Evolutionary conservation across 2,888 invertebrate genomes (phyloP).

Genomic region (Drosophila cognata): DNA sequence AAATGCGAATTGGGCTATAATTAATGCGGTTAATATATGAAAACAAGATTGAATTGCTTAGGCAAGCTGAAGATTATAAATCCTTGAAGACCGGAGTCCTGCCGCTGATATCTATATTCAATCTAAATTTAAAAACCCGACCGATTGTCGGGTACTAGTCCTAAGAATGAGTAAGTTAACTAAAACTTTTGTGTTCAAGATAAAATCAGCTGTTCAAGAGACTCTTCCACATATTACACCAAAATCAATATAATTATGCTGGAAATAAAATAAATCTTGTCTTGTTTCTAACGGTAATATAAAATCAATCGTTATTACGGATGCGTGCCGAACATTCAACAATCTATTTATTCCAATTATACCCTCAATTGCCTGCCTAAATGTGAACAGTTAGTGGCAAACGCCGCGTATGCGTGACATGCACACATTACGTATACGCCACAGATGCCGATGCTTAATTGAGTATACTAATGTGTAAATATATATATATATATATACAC

Average conservation of each 20-base stretch:
- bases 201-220: not conserved
- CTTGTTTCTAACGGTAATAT: not conserved
- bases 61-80: not conserved
- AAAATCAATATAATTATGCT: not conserved
- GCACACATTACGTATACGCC: slow-evolving; percentile 14
- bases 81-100: not conserved
- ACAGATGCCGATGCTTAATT: slow-evolving; percentile 18
- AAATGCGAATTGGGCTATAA: not conserved
- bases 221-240: not conserved
- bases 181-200: rapidly evolving
- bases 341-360: not conserved
- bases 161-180: not conserved
- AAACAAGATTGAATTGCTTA: not conserved
- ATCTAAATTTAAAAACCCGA: not conserved
- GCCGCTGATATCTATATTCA: not conserved
- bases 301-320: not conserved
- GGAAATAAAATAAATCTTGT: not conserved
- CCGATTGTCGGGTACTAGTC: not conserved
- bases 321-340: not conserved
- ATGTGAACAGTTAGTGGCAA: not conserved
- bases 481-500: not conserved
- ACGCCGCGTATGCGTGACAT: slow-evolving; percentile 8
- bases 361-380: not conserved
- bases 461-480: slow-evolving; percentile 15
- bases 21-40: not conserved